Evolutionary conservation across 1,140 invertebrate species (phyloP), one percentile per base, ranked within the genome.

Genomic region (Hyles euphorbiae): DNA sequence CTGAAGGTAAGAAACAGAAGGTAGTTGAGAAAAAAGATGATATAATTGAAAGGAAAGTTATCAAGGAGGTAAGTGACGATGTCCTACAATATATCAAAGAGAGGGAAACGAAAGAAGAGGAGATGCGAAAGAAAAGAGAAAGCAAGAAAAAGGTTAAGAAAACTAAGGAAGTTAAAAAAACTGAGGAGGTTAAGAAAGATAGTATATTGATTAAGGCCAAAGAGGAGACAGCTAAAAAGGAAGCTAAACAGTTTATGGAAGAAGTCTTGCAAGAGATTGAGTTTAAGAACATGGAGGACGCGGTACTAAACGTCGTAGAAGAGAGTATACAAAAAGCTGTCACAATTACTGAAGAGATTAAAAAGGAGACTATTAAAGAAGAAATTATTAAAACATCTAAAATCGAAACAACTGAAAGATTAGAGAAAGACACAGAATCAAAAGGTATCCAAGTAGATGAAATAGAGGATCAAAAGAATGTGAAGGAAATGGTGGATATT

Each of bases 261-360:
- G 10, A 60, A 57, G 51, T 56, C 32, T 12, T n/a, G 45, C 60
- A 69, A 51, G 66, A 76, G 11, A 72, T 74, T 22, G 78, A 81
- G 60, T 52, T 84, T 12, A 62, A 78, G 5, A 76, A 65, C 45
- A 81, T 84, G 36, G 76, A 82, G 70, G 61, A 73, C 50, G 78
- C 76, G 9, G 80, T 75, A 3, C 56, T 68, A 48, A 59, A 60
- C 33, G 58, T 75, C 63, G 73, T 83, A 5, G 67, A 78, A 48
- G 68, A 80, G 40, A 80, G 66, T 54, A 72, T 83, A 52, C 58
- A 76, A 62, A 74, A 60, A 58, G 70, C 74, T 57, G 49, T 76
- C 11, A 57, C 58, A 7, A 68, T 76, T 6, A 61, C 70, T 3
- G 72, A 79, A 51, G 60, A 78, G 53, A 77, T 76, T 12, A 76